A percentile compares a stretch with the other conserved stretches of the same genome.
phyloP scores from a whole-genome alignment of 2,113 vertebrate species.

The Gobiocypris rarus region DNA sequence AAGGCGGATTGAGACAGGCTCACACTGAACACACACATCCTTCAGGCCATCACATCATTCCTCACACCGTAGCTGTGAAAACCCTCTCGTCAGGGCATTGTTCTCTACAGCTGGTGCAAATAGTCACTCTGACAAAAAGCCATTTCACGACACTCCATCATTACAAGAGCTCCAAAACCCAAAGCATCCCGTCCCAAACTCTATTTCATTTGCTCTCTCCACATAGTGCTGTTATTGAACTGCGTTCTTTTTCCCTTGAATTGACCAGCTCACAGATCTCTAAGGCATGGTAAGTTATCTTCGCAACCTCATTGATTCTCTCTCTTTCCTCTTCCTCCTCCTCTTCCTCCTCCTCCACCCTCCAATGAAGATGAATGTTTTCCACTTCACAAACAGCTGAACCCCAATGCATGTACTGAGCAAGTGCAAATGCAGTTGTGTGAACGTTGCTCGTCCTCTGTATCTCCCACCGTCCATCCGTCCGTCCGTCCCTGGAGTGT shows the following conservation, averaged over 20 bases:
- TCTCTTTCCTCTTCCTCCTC: constrained; percentile 9
- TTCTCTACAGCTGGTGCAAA: background rate
- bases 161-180: background rate
- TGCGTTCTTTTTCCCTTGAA: constrained; percentile 69
- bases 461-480: background rate
- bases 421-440: constrained; percentile 42
- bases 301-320: constrained; percentile 37
- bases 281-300: constrained; percentile 76
- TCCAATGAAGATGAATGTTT: constrained; percentile 43
- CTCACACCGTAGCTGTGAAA: background rate
- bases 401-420: constrained; percentile 45
- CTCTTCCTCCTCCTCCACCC: background rate
- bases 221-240: constrained; percentile 67
- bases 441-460: constrained; percentile 43
- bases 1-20: background rate
- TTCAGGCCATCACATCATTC: background rate
- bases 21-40: background rate
- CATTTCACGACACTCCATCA: background rate
- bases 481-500: constrained; percentile 22
- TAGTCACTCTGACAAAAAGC: background rate
- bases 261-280: constrained; percentile 77
- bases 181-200: background rate
- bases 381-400: constrained; percentile 21
- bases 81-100: background rate
- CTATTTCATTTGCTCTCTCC: constrained; percentile 14